Conservation (phyloP, 2,797 vertebrate species). For the Rhabdophis nuchalis region DNA sequence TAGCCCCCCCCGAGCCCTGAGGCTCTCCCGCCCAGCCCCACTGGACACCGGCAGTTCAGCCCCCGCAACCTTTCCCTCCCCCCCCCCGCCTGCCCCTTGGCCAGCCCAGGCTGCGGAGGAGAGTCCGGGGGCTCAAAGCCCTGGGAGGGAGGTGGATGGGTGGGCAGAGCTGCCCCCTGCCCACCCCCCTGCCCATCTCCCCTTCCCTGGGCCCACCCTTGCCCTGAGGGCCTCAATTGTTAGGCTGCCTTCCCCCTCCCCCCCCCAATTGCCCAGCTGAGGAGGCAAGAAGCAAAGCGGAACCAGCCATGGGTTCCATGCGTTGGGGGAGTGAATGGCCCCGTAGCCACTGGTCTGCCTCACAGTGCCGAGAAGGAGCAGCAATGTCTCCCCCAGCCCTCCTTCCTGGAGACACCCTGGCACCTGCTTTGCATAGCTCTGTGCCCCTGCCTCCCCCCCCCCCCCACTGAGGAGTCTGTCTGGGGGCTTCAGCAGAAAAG, state of each 20-base stretch:
- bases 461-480: not conserved
- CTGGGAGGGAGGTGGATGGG: no score
- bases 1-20: constrained; percentile 61
- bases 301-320: not conserved
- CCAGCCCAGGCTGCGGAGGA: not conserved
- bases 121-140: not conserved
- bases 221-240: not conserved
- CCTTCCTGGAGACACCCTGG: not conserved
- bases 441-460: not conserved
- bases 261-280: no score
- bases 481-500: not conserved
- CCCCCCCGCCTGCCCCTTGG: not conserved
- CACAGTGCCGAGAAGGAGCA: not conserved
- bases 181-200: no score
- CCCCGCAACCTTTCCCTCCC: constrained; percentile 72
- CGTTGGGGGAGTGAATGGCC: not conserved
- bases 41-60: no score
- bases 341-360: not conserved
- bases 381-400: not conserved
- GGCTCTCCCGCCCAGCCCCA: not conserved
- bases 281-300: no score
- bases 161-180: no score
- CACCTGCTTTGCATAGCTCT: not conserved
- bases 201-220: not conserved
- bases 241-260: no score